Evolutionary conservation across 1,140 invertebrate genomes (phyloP), one percentile per base, ranked within the genome.

Genomic region (Psilanteris sp.): DNA sequence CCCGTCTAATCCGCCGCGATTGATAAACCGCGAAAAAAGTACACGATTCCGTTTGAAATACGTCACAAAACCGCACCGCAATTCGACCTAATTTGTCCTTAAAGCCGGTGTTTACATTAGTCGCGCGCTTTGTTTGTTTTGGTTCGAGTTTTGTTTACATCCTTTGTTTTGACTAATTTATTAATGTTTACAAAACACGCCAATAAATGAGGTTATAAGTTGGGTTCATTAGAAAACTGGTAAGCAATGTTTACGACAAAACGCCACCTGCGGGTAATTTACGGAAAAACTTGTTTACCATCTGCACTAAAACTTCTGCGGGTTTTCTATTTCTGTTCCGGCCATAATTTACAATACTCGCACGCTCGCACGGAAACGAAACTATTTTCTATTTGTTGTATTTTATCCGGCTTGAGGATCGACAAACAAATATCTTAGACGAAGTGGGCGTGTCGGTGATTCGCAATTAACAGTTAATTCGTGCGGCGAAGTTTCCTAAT

Each of bases 381-480:
- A 36, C 20, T 37, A 20, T 29, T 36, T 43, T 26, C 29, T 59
- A 36, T 59, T 44, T 46, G 39, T 34, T 26, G 27, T 8, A 36
- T 16, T 59, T 44, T 36, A 46, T 18, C 41, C 39, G 8, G n/a
- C n/a, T n/a, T n/a, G n/a, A 1, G 11, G 3, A 52, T 52, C 46
- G 50, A 50, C 59, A 62, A 62, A 62, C 41, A 62, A 62, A 62
- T 36, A 62, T 62, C 44, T 34, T 22, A 22, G 36, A 13, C 31
- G 41, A 50, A 50, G 26, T 43, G 37, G 46, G 61, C 46, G 61
- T 41, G 61, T 43, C 20, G 10, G 36, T 43, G 61, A 66, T 66
- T 66, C 37, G 61, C 46, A 66, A 52, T 66, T 66, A 66, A 66
- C 36, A 41, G 61, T 52, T 52, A 66, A 66, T 66, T 66, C 61